These are phyloP conservation scores for Trichogramma dendrolimi DNA, from an alignment of 2,888 invertebrate genomes.

Conservation along the genomic window DNA sequence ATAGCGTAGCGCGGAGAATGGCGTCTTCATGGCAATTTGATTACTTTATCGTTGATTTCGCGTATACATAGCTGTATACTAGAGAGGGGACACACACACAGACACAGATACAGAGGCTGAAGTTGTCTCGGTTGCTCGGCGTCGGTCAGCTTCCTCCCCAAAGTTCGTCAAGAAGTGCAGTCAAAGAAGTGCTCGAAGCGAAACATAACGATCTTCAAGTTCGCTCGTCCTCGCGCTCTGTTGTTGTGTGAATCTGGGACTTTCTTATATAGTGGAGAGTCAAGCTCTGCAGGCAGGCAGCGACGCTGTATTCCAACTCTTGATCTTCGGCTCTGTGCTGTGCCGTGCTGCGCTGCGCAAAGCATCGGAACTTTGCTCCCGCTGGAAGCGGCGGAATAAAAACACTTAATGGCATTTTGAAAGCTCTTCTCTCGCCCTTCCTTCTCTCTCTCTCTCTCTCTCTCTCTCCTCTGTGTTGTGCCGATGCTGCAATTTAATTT, in stretches of 20 bases:
- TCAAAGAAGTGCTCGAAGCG: background rate
- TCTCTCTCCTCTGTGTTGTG: background rate
- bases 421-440: background rate
- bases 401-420: conserved; percentile 20
- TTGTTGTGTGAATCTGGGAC: background rate
- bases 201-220: background rate
- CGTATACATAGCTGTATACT: too few species aligned
- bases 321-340: too few species aligned
- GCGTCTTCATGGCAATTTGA: conserved; percentile 8
- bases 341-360: background rate
- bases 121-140: background rate
- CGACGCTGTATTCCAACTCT: conserved; percentile 8
- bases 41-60: conserved; percentile 7
- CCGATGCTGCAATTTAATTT: too few species aligned
- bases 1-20: too few species aligned
- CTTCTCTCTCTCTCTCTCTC: background rate
- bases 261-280: background rate
- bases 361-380: background rate
- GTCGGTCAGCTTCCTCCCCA: background rate
- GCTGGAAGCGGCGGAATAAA: conserved; percentile 8
- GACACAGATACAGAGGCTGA: too few species aligned
- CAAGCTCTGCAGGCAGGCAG: too few species aligned
- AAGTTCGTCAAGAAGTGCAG: conserved; percentile 7
- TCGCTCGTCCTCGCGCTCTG: background rate
- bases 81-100: too few species aligned